phyloP scores from a whole-genome alignment of 2,888 invertebrate species.

The Portevinia maculata region DNA sequence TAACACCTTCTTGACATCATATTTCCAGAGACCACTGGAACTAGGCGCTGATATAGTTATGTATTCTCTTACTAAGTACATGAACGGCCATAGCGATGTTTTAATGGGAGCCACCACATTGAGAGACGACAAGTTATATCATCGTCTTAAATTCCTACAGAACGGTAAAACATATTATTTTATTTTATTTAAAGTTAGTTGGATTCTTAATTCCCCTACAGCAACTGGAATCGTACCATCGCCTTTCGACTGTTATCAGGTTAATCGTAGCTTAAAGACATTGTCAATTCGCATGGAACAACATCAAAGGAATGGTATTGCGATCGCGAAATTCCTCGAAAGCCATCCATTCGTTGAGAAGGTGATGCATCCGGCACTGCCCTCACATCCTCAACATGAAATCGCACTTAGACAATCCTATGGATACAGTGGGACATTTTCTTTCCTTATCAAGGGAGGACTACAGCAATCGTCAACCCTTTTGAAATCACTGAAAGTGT shows the following conservation, averaged over 20 bases:
- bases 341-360: constrained; percentile 90
- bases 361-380: constrained; percentile 93
- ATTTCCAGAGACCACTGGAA: too few relatives aligned
- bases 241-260: constrained; percentile 98
- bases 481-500: constrained; percentile 89
- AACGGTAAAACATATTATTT: constrained; percentile 86
- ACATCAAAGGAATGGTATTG: constrained; percentile 89
- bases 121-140: constrained; percentile 88
- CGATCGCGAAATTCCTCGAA: constrained; percentile 92
- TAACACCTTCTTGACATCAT: too few relatives aligned
- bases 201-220: too few relatives aligned
- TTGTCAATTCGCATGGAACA: too few relatives aligned
- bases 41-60: too few relatives aligned
- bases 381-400: constrained; percentile 93
- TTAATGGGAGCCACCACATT: constrained; percentile 96
- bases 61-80: constrained; percentile 97
- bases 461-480: constrained; percentile 89
- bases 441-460: too few relatives aligned
- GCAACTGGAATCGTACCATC: constrained; percentile 93
- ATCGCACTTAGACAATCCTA: constrained; percentile 90
- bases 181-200: too few relatives aligned
- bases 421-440: constrained; percentile 96
- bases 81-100: constrained; percentile 99
- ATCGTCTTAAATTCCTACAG: constrained; percentile 92
- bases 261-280: too few relatives aligned